These are phyloP conservation scores for Sardina pilchardus DNA, from an alignment of 2,113 vertebrate genomes.

Conservation along the genomic window DNA sequence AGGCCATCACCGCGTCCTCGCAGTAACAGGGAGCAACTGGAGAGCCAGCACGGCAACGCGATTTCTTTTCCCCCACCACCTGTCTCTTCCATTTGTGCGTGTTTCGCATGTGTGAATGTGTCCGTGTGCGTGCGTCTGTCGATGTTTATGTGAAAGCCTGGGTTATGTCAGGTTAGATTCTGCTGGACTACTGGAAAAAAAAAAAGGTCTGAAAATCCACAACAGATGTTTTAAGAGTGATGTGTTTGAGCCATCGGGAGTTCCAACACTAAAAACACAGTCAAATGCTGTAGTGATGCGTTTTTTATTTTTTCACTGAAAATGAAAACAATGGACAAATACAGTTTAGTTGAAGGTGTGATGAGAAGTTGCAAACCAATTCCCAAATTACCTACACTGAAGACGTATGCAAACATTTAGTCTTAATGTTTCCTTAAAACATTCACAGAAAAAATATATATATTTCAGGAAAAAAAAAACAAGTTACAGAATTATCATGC, in stretches of 20 bases:
- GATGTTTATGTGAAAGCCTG: constrained; percentile 43
- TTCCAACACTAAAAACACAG: constrained; percentile 53
- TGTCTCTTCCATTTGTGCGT: constrained; percentile 55
- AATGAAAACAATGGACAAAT: not conserved
- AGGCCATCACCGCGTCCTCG: constrained; percentile 38
- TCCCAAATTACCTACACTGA: constrained; percentile 53
- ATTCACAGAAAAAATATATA: not conserved
- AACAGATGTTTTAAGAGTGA: not conserved
- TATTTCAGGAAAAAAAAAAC: constrained; percentile 30
- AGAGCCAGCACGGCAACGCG: constrained; percentile 32
- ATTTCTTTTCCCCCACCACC: constrained; percentile 23
- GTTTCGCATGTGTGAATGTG: constrained; percentile 41
- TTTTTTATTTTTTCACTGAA: not conserved
- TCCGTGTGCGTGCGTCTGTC: constrained; percentile 38
- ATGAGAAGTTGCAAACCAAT: constrained; percentile 52
- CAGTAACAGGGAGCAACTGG: constrained; percentile 38
- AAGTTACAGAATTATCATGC: constrained; percentile 2
- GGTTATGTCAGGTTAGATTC: constrained; percentile 57
- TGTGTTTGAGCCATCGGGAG: constrained; percentile 37
- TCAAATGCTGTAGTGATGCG: constrained; percentile 27
- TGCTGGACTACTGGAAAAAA: constrained; percentile 72
- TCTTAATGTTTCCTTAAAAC: constrained; percentile 65
- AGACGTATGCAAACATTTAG: constrained; percentile 70
- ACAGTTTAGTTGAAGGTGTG: not conserved
- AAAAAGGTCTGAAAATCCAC: not conserved